Evolutionary conservation across 2,888 invertebrate species (phyloP), one percentile per base, ranked within the genome.

Genomic region (Coelopa pilipes): DNA sequence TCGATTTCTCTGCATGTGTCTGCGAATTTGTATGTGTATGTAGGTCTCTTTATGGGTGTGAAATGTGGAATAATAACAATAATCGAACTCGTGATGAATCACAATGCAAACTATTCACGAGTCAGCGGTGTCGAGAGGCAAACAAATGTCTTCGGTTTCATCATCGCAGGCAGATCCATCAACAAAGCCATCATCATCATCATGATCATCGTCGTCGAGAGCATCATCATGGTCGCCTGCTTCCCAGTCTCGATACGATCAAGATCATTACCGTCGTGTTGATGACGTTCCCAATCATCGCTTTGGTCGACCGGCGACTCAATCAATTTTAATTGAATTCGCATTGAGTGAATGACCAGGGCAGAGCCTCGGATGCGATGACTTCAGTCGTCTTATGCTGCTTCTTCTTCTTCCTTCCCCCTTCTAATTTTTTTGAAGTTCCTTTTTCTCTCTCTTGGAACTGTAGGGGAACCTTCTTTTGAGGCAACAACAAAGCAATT

Each of bases 261-360:
- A 34, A 34, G 4, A 34, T 34, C 34, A 34, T 34, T 34, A 34
- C 34, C 34, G 7, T 34, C 34, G 7, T n/a, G n/a, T 34, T 34
- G 7, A 34, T 34, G 4, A 34, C 34, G 7, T 46, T 21, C 21
- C 7, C 47, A 7, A 17, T n/a, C 69, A 10, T 45, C 15, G 45
- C 57, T 57, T 46, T 9, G 45, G 12, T 17, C 7, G 46, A 34
- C 34, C 34, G 34, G 34, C 34, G 34, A 34, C 34, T 34, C 59
- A 69, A 70, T 70, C 70, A 63, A 63, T 70, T 53, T 70, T 70
- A 63, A 70, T 70, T 70, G 70, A 70, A 70, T 70, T 70, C 53
- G 34, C 69, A 59, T 69, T 69, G 59, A 57, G 69, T 69, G 66
- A 66, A 66, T 66, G 66, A 21, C 66, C 66, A 66, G 50, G 21